These are phyloP conservation scores for Leiothrix lutea DNA, from an alignment of 2,113 vertebrate genomes.

Conservation along the genomic window DNA sequence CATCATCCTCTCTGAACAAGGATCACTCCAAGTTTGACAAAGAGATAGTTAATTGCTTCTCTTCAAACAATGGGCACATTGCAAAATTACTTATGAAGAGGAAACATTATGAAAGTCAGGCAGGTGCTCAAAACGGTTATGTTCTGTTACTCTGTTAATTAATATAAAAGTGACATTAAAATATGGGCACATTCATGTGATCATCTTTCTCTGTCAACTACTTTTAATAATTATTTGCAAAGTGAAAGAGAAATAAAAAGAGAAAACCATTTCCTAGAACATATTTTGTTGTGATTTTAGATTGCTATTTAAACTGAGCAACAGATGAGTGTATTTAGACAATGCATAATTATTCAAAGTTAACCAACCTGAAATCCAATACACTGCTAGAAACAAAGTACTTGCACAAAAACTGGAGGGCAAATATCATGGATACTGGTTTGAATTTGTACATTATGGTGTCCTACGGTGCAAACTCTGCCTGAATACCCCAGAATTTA, in stretches of 20 bases:
- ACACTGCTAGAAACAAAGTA: background rate
- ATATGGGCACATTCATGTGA: background rate
- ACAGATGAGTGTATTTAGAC: background rate
- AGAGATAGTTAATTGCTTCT: background rate
- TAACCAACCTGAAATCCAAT: background rate
- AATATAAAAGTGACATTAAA: background rate
- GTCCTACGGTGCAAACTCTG: background rate
- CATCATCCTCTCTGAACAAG: background rate
- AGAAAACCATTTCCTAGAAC: background rate
- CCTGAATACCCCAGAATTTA: background rate
- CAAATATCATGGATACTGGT: background rate
- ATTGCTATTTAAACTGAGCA: background rate
- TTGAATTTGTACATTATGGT: background rate
- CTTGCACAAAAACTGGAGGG: background rate
- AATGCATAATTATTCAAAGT: background rate
- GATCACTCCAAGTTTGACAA: background rate
- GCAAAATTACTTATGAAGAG: background rate
- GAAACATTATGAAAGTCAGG: background rate
- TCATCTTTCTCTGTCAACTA: background rate
- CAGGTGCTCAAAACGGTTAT: background rate
- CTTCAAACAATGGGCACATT: background rate
- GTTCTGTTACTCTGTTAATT: background rate
- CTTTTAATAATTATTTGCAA: background rate
- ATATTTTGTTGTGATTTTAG: background rate
- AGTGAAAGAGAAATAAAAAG: background rate